Base-by-base conservation (phyloP, 2,888 invertebrate genomes). In the Melanchra persicariae region DNA sequence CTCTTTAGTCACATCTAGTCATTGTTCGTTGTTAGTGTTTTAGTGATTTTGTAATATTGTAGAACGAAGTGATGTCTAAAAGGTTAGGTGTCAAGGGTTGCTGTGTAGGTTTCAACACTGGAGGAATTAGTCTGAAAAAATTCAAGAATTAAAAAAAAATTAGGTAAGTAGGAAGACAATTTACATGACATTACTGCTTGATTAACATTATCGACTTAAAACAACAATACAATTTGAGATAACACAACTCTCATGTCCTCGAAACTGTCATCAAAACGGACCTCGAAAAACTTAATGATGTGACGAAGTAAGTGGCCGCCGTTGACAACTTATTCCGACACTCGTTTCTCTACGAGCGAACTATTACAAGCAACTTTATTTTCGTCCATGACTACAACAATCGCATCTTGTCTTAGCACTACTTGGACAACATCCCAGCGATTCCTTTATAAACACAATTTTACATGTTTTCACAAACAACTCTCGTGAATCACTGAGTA, bases 401-500 rank as follows among this genome's bases (percentile, higher is more conserved):
- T 77, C 68, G 58, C 47, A 59, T 77, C 73, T 59, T 55, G 45
- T 62, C 57, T 63, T 60, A 37, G 37, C 45, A 65, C 71, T 66
- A 77, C 74, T 77, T 82, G 80, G 67, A 80, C 45, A 61, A 49
- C 71, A 74, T 80, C 78, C 77, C 64, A 73, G 74, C 70, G 58
- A 70, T 70, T 70, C 76, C 71, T 77, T 77, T 66, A 81, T n/a
- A n/a, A n/a, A n/a, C 60, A 85, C 72, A 80, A 79, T 75, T 78
- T 72, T 58, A 75, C 77, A 68, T 79, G 81, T 81, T 79, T 77
- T 76, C 77, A 68, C 65, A 80, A 77, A 74, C 74, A 72, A 58
- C 45, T 75, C 71, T 70, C 69, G 52, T 81, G 85, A 85, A 79
- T 85, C 84, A 84, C 75, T 57, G 74, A 34, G 55, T 68, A 69